These are phyloP conservation scores for human DNA, from an alignment of 2,113 vertebrate species.

Conservation along the genomic window GRCh38 chr1:3228001-3228500, in stretches of 20 bases:
- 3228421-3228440: accelerated
- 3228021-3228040: background rate
- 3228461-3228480: accelerated
- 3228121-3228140: too few relatives aligned
- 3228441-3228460: accelerated
- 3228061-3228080: accelerated
- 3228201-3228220: accelerated
- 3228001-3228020: accelerated
- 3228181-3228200: accelerated
- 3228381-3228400: accelerated
- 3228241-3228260: accelerated
- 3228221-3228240: accelerated
- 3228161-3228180: accelerated
- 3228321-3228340: background rate
- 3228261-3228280: accelerated
- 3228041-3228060: background rate
- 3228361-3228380: accelerated
- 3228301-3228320: accelerated
- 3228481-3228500: too few relatives aligned
- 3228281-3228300: accelerated
- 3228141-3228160: too few relatives aligned
- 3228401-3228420: background rate
- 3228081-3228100: accelerated
- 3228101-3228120: accelerated
- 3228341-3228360: accelerated